A percentile compares a stretch with the other conserved stretches of the same genome.
Evolutionary conservation across 2,797 vertebrate genomes (phyloP).

Genomic region (Botia almorhae): DNA sequence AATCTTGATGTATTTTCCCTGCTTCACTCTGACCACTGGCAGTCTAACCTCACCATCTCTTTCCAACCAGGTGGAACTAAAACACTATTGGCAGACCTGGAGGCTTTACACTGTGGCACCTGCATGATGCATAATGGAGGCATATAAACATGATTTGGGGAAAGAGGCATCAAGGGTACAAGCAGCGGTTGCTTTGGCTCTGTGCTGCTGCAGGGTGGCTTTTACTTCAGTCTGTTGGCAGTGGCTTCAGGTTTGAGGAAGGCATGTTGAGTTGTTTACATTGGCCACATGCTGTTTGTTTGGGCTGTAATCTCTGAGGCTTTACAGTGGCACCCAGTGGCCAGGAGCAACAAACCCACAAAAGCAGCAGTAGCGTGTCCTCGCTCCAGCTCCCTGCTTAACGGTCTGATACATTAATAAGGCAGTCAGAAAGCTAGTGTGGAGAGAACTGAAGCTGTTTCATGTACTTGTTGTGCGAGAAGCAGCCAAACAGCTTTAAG

Average conservation of each 20-base stretch:
- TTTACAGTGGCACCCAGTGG: conserved; percentile 45
- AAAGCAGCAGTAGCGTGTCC: conserved; percentile 34
- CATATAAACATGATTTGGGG: conserved; percentile 25
- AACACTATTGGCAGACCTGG: conserved; percentile 57
- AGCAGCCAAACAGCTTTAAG: conserved; percentile 57
- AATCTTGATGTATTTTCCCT: conserved; percentile 9
- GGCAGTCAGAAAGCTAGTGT: conserved; percentile 27
- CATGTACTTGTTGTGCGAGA: conserved; percentile 48
- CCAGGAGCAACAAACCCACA: conserved; percentile 61
- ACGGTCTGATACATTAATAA: conserved; percentile 44
- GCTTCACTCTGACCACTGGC: background rate
- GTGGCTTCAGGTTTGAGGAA: conserved; percentile 34
- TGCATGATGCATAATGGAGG: conserved; percentile 51
- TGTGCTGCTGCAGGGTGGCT: conserved; percentile 30
- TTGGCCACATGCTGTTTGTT: conserved; percentile 57
- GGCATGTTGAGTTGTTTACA: conserved; percentile 47
- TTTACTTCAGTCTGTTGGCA: conserved; percentile 32
- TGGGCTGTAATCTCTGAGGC: conserved; percentile 56
- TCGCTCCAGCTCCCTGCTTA: conserved; percentile 44
- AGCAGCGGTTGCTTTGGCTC: conserved; percentile 40
- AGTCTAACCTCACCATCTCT: conserved; percentile 46
- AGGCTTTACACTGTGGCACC: conserved; percentile 66
- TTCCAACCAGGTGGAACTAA: conserved; percentile 62
- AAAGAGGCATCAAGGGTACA: conserved; percentile 47
- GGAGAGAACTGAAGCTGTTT: conserved; percentile 43